A percentile compares a stretch with the other conserved stretches of the same genome.
Evolutionary conservation across 2,888 invertebrate species (phyloP).

Genomic region (Hirtodrosophila duncani): DNA sequence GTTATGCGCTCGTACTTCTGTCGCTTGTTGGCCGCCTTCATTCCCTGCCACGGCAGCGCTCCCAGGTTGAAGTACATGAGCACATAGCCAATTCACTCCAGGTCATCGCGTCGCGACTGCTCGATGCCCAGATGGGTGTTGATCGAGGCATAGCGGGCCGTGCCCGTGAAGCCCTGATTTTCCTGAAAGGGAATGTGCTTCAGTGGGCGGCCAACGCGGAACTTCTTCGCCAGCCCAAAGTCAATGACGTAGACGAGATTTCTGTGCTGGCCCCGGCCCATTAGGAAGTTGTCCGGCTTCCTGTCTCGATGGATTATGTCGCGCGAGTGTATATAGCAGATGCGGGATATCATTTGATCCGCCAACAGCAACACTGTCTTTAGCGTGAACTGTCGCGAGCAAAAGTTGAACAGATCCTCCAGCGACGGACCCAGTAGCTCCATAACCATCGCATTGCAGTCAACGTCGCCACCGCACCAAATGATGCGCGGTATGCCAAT

Average conservation of each 20-base stretch:
- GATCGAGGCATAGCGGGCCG: conserved; percentile 98
- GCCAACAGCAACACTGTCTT: conserved; percentile 99
- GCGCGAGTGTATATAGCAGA: conserved; percentile 98
- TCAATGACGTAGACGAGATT: conserved; percentile 99
- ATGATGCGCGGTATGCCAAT: conserved; percentile 98
- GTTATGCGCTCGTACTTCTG: conserved; percentile 99
- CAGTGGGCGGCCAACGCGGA: conserved; percentile 94
- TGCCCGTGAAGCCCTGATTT: conserved; percentile 99
- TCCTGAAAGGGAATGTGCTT: conserved; percentile 99
- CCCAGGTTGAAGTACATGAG: conserved; percentile 99
- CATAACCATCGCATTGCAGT: conserved; percentile 99
- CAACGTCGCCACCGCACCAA: conserved; percentile 99
- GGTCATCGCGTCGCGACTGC: conserved; percentile 97
- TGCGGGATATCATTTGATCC: conserved; percentile 97
- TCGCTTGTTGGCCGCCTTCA: conserved; percentile 98
- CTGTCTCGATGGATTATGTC: conserved; percentile 99
- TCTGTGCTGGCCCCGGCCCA: conserved; percentile 98
- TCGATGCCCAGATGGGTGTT: conserved; percentile 99
- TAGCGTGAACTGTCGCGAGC: conserved; percentile 97
- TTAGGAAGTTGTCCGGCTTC: conserved; percentile 98
- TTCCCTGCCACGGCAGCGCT: conserved; percentile 99
- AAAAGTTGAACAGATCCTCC: conserved; percentile 99
- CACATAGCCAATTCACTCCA: conserved; percentile 99
- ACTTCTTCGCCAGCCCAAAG: conserved; percentile 99
- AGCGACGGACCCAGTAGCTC: conserved; percentile 97